phyloP scores from a whole-genome alignment of 37 sponge, comb jelly and placozoan species.

The Trichoplax adhaerens region DNA sequence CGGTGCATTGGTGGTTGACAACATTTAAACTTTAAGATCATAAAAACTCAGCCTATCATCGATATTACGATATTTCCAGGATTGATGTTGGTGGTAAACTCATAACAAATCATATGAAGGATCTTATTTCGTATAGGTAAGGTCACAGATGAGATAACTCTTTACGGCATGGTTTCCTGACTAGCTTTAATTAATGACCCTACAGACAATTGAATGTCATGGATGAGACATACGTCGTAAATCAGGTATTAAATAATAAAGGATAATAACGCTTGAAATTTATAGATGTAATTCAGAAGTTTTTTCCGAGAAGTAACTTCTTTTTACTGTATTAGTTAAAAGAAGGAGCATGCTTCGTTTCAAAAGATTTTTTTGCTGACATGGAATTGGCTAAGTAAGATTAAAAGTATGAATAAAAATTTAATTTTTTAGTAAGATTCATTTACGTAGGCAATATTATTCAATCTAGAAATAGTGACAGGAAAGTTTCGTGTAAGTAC shows the following conservation, averaged over 20 bases:
- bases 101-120: conserved; percentile 86
- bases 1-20: not conserved
- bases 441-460: too few species aligned
- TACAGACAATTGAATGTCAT: conserved; percentile 72
- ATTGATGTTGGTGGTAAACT: conserved; percentile 94
- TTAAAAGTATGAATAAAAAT: too few species aligned
- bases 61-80: conserved; percentile 1
- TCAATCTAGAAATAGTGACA: conserved; percentile 5
- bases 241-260: conserved; percentile 34
- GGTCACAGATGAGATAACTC: not conserved
- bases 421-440: too few species aligned
- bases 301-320: not conserved
- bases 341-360: conserved; percentile 86
- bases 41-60: too few species aligned
- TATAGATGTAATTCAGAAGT: not conserved
- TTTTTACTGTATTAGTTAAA: conserved; percentile 21
- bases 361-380: conserved; percentile 49
- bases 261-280: not conserved
- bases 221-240: conserved; percentile 93
- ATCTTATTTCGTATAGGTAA: conserved; percentile 70
- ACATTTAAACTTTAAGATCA: not conserved
- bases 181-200: not conserved
- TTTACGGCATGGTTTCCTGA: not conserved
- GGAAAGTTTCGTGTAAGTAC: conserved; percentile 51
- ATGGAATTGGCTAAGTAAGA: conserved; percentile 39